Evolutionary conservation across 2,797 vertebrate genomes (phyloP), one percentile per base, ranked within the genome.

Genomic region (Cyclura pinguis): DNA sequence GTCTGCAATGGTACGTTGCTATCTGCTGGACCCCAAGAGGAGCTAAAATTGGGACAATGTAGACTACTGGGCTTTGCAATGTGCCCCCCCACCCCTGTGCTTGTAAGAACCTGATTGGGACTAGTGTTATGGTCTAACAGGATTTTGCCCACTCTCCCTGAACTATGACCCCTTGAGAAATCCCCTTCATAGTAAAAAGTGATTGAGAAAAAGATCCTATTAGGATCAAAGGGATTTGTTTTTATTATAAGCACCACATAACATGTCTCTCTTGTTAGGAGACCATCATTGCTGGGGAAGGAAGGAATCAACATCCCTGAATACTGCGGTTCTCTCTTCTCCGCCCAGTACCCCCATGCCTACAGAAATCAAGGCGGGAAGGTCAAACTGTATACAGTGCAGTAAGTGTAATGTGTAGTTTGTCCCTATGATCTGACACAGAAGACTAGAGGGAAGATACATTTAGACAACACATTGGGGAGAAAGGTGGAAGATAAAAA

Each of bases 401-500:
- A 80, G 27, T 24, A 59, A 78, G 24, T 20, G 1, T 27, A 12
- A 84, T 29, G 35, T 67, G 38, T 29, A 18, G 38, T 27, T 83
- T 67, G 35, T 12, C 24, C 10, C 12, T 10, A 84, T 20, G 50
- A 42, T 88, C 81, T 14, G 18, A 50, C 0, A 29, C 2, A 62
- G 86, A 94, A 16, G 0, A 64, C 88, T 16, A 52, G 90, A 29
- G 89, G 29, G 89, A 88, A 55, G 29, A 52, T 1, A 6, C 0
- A 0, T 93, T 89, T 55, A 78, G 76, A 67, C 13, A 73, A 27
- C 10, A 85, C 80, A 0, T 77, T 88, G n/a, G 78, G 85, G 12
- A 35, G 29, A 91, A 89, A 2, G 7, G 13, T 38, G 2, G 12
- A 47, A 94, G 35, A 84, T 29, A 62, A 93, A 91, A 59, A 0